Base-by-base conservation (phyloP, 2,797 vertebrate species). In the Schizopygopsis malacanthus region DNA sequence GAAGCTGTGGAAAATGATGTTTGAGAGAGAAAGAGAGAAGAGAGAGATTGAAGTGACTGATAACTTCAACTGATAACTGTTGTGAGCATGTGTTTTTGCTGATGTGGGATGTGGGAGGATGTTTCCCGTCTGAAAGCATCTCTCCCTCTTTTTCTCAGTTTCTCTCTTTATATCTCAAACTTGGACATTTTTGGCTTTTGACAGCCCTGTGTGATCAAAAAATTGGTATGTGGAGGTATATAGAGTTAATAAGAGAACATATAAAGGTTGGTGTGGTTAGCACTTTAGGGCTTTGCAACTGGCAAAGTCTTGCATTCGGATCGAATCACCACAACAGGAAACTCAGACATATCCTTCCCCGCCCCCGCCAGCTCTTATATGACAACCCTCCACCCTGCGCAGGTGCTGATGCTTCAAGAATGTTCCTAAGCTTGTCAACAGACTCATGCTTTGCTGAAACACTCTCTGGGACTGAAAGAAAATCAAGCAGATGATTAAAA, bases 321-420 rank as follows among this genome's bases (percentile, higher is more conserved):
- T 84, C 65, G 61, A 90, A 84, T 92, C 93, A 90, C 92, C 93
- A 92, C 94, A 96, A 95, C 94, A 96, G 95, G 95, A 95, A 96
- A 92, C 86, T 83, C 20, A 78, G 59, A 81, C 86, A 87, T 67
- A 81, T 81, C 81, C 78, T 85, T 73, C 33, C 13, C 82, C 70
- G 13, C 81, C 67, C 61, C 83, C 73, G 18, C 83, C 82, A 80
- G 69, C 43, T 41, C 75, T 76, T 84, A 82, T 75, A 82, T 79
- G 56, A 75, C 25, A 85, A 80, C 69, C 41, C 52, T 76, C n/a
- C 61, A 70, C 83, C n/a, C 76, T 73, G 45, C 20, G 63, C 89
- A 90, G 87, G 90, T 91, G 89, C 79, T 85, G 85, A 69, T 41
- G 81, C 77, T 79, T 79, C 85, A 70, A 43, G 39, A 84, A 79